phyloP scores from a whole-genome alignment of 2,113 vertebrate species.

The Triplophysa rosa region DNA sequence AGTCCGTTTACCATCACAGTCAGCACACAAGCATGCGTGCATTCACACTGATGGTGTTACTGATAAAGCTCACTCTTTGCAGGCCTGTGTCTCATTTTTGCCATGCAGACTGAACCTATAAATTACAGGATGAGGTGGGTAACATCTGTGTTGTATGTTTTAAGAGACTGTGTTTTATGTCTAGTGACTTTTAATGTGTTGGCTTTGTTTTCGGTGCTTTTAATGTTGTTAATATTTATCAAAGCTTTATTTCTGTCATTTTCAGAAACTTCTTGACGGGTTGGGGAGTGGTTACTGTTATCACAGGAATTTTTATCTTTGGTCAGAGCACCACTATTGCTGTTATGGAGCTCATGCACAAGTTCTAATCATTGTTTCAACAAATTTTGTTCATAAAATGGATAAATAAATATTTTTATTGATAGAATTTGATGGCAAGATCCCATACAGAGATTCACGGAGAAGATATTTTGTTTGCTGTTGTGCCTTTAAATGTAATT shows the following conservation, averaged over 20 bases:
- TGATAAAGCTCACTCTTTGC: constrained; percentile 47
- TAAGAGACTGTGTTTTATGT: neutral
- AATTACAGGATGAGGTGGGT: constrained; percentile 78
- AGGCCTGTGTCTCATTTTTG: constrained; percentile 90
- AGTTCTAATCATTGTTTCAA: constrained; percentile 33
- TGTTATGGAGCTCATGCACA: constrained; percentile 48
- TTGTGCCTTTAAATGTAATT: too few relatives aligned
- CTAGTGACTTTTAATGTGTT: neutral
- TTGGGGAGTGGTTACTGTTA: constrained; percentile 78
- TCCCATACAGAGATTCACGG: too few relatives aligned
- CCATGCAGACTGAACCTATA: constrained; percentile 71
- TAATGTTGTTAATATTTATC: neutral
- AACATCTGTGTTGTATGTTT: neutral
- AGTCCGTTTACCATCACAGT: neutral
- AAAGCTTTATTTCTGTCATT: neutral
- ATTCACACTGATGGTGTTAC: neutral
- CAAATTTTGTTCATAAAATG: neutral
- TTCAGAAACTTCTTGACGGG: constrained; percentile 75
- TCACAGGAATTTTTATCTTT: constrained; percentile 71
- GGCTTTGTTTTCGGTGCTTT: neutral
- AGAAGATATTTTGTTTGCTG: neutral
- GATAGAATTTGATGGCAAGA: too few relatives aligned
- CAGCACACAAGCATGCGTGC: neutral
- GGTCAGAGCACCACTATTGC: constrained; percentile 71
- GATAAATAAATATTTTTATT: too few relatives aligned